These are phyloP conservation scores for Rallus limicola DNA, from an alignment of 2,113 vertebrate species.

Conservation along the genomic window DNA sequence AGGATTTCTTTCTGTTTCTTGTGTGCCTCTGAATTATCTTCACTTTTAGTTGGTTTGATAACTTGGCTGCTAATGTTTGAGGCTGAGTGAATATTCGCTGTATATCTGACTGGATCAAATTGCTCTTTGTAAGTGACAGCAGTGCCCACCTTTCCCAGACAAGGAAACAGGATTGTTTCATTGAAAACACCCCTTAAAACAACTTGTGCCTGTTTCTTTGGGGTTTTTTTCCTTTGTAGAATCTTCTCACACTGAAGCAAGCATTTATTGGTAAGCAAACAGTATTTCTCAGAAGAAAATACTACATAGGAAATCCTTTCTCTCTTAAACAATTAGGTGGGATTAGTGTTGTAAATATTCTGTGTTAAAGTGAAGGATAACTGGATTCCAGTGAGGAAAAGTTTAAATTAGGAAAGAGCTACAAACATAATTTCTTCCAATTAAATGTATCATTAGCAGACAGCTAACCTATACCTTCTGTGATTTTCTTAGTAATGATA, in stretches of 20 bases:
- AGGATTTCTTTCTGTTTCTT: background rate
- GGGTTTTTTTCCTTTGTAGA: background rate
- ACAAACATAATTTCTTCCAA: background rate
- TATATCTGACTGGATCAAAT: background rate
- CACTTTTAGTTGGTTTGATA: background rate
- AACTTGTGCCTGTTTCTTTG: background rate
- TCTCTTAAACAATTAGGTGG: background rate
- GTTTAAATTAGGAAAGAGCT: background rate
- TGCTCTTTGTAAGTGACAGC: background rate
- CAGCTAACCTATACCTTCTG: background rate
- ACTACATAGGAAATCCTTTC: background rate
- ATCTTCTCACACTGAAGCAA: background rate
- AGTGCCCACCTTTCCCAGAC: background rate
- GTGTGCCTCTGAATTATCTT: background rate
- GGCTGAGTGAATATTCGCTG: background rate
- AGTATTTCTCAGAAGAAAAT: background rate
- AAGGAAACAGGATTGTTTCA: background rate
- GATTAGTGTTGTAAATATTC: background rate
- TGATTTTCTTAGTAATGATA: background rate
- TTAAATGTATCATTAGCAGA: background rate
- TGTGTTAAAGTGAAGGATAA: background rate
- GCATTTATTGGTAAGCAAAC: background rate
- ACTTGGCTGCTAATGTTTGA: background rate
- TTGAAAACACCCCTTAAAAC: background rate
- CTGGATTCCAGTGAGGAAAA: background rate